Conservation (phyloP, 2,888 invertebrate genomes). For the Seira musarum region DNA sequence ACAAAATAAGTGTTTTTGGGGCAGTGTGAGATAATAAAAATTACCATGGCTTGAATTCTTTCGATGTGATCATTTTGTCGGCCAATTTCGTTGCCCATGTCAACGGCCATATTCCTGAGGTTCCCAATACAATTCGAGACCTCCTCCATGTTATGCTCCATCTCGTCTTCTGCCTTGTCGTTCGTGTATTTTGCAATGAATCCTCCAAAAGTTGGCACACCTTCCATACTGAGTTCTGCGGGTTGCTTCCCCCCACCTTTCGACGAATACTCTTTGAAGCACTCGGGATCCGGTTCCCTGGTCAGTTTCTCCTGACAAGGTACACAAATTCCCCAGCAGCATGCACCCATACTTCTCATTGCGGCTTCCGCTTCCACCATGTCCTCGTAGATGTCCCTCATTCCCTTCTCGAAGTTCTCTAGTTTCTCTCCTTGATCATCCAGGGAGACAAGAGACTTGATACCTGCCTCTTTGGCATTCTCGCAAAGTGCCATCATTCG, state of each 20-base stretch:
- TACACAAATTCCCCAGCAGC: slow-evolving; percentile 42
- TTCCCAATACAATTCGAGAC: slow-evolving; percentile 27
- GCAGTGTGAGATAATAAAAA: neutral
- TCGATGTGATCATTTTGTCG: slow-evolving; percentile 39
- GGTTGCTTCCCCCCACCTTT: slow-evolving; percentile 24
- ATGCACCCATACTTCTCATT: slow-evolving; percentile 38
- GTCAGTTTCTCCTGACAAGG: slow-evolving; percentile 31
- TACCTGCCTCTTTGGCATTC: slow-evolving; percentile 40
- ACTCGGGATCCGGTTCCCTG: slow-evolving; percentile 43
- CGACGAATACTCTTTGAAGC: slow-evolving; percentile 8
- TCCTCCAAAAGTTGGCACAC: slow-evolving; percentile 41
- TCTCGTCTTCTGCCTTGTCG: slow-evolving; percentile 16
- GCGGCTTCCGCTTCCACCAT: slow-evolving; percentile 46
- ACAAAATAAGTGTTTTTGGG: no score
- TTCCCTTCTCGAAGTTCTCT: slow-evolving; percentile 47
- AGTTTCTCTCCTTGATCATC: slow-evolving; percentile 43
- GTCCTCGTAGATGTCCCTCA: slow-evolving; percentile 49
- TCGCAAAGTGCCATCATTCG: slow-evolving; percentile 29
- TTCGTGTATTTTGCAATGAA: slow-evolving; percentile 35
- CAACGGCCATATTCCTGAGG: slow-evolving; percentile 35
- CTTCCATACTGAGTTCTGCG: slow-evolving; percentile 22
- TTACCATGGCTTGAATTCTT: slow-evolving; percentile 40
- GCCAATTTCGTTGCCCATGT: slow-evolving; percentile 30
- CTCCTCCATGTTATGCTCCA: slow-evolving; percentile 45
- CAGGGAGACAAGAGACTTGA: slow-evolving; percentile 35